A percentile compares a stretch with the other conserved stretches of the same genome.
These are phyloP conservation scores for Siniperca obscura DNA, from an alignment of 2,797 vertebrate species.

Conservation along the genomic window DNA sequence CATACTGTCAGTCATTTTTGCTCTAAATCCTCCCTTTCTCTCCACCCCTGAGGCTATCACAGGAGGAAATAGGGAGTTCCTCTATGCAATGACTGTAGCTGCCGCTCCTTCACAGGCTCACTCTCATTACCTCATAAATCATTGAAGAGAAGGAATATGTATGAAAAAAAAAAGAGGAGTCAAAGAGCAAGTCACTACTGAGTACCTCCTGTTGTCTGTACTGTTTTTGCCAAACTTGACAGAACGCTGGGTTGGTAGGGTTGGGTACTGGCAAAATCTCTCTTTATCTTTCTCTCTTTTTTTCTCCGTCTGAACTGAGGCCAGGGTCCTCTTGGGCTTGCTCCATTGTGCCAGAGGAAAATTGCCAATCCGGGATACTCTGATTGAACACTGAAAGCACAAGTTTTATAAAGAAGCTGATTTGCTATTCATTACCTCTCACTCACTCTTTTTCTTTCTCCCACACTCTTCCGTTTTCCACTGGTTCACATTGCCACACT, in stretches of 20 bases:
- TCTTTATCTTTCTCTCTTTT: conserved; percentile 23
- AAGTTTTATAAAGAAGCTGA: conserved; percentile 84
- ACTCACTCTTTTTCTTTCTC: conserved; percentile 66
- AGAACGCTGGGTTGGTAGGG: conserved; percentile 50
- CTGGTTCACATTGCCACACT: conserved; percentile 61
- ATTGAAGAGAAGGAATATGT: conserved; percentile 38
- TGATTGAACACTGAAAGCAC: conserved; percentile 85
- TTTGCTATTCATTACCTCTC: conserved; percentile 85
- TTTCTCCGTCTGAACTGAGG: conserved; percentile 66
- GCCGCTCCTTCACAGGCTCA: conserved; percentile 27
- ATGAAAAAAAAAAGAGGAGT: conserved; percentile 38
- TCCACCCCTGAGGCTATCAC: conserved; percentile 57
- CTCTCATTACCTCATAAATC: conserved; percentile 61
- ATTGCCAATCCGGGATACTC: conserved; percentile 81
- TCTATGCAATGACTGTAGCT: conserved; percentile 53
- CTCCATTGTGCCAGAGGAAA: conserved; percentile 81
- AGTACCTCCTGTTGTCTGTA: conserved; percentile 66
- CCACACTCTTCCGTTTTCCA: conserved; percentile 64
- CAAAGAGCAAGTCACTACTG: conserved; percentile 66
- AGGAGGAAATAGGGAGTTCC: conserved; percentile 53
- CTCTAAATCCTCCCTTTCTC: conserved; percentile 28
- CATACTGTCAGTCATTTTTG: conserved; percentile 50
- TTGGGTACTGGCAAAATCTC: conserved; percentile 46
- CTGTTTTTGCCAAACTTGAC: conserved; percentile 71
- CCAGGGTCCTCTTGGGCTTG: conserved; percentile 74